Base-by-base conservation (phyloP, 2,888 invertebrate species). In the Aelia acuminata region DNA sequence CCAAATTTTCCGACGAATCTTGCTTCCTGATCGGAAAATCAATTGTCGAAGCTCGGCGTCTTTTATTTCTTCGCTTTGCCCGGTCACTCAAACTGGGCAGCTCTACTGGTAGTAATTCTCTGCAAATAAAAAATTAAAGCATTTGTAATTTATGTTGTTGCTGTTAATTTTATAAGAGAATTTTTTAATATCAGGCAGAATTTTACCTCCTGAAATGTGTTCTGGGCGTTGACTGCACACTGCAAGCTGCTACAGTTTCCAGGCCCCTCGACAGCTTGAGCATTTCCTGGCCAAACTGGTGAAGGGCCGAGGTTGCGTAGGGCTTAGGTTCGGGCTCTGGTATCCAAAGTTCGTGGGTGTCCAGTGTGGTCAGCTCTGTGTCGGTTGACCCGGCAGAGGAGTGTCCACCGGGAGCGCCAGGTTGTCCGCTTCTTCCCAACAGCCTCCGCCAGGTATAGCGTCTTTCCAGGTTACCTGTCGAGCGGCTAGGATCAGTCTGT, bases 281-380 rank as follows among this genome's bases (percentile, higher is more conserved):
- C 96, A 97, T 96, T 94, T 97, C 96, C 57, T 96, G 96, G 88
- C 97, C 97, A 92, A 97, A 97, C 92, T 96, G 96, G 92, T 96
- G 96, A 91, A 97, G 93, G 89, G 97, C 97, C 49, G 96, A 95
- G 95, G 97, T 96, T 90, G 96, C 96, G 91, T 96, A 96, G 48
- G 96, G 96, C 89, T 96, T 95, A 92, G 94, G 94, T 91, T 93
- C 93, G 89, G 90, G 90, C 90, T 94, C 94, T 89, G 95, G 95
- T 63, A 97, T 93, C 97, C 97, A 97, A 5, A 97, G 94, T 90
- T 97, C 97, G 92, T 96, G 96, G 22, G 96, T 96, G 92, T 97
- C 97, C 90, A 97, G 93, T 0, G 96, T 96, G 75, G 97, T 96
- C 50, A 97, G 94, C 92, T 97, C 97, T 3, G 97, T 97, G 91